Evolutionary conservation across 1,140 invertebrate species (phyloP).

Genomic region (Formica exsecta): DNA sequence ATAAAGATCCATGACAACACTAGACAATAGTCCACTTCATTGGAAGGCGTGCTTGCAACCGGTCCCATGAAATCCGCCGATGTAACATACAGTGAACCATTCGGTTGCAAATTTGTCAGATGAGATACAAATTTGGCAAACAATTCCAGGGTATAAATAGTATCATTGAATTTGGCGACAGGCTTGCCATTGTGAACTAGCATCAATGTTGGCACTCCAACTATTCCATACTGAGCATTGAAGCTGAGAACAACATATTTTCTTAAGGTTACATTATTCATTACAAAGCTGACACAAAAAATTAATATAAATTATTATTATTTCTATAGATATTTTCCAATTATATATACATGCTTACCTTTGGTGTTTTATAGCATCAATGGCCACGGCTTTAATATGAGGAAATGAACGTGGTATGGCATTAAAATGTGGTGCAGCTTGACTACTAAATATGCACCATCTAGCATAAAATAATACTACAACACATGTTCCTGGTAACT

Average conservation of each 20-base stretch:
- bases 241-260: slow-evolving; percentile 87
- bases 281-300: slow-evolving; percentile 33
- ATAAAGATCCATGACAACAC: slow-evolving; percentile 95
- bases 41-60: slow-evolving; percentile 90
- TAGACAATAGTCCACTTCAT: slow-evolving; percentile 93
- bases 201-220: slow-evolving; percentile 96
- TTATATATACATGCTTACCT: slow-evolving; percentile 85
- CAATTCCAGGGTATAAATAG: slow-evolving; percentile 92
- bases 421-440: slow-evolving; percentile 96
- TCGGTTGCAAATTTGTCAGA: slow-evolving; percentile 91
- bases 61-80: slow-evolving; percentile 93
- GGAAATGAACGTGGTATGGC: slow-evolving; percentile 94
- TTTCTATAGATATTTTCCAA: slow-evolving; percentile 5
- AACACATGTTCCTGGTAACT: slow-evolving; percentile 90
- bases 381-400: slow-evolving; percentile 94
- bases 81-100: slow-evolving; percentile 89
- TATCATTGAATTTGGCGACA: slow-evolving; percentile 94
- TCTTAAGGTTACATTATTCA: slow-evolving; percentile 2
- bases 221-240: slow-evolving; percentile 97
- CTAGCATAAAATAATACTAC: slow-evolving; percentile 96
- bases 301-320: background rate
- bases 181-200: slow-evolving; percentile 97
- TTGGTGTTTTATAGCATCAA: slow-evolving; percentile 95
- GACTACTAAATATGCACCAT: slow-evolving; percentile 95
- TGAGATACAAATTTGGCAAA: slow-evolving; percentile 94